A percentile compares a stretch with the other conserved stretches of the same genome.
Conservation (phyloP, 2,888 invertebrate genomes). For the Nomada ruficornis region DNA sequence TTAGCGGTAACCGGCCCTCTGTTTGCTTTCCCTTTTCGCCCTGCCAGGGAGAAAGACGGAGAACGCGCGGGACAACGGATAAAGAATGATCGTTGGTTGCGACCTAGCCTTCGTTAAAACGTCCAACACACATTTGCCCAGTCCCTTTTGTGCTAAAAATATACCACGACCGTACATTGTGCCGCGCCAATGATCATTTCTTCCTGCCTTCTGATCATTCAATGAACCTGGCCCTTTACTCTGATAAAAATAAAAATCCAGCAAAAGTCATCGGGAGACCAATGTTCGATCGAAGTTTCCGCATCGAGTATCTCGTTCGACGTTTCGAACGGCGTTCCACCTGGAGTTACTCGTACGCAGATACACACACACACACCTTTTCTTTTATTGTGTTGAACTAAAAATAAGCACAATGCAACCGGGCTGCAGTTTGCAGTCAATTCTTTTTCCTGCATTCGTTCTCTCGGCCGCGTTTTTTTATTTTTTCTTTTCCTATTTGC, state of each 20-base stretch:
- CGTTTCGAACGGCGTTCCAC: neutral
- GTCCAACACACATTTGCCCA: neutral
- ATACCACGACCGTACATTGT: conserved; percentile 24
- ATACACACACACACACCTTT: neutral
- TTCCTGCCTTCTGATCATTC: neutral
- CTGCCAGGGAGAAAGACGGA: conserved; percentile 32
- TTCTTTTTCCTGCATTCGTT: conserved; percentile 17
- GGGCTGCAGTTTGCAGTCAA: conserved; percentile 18
- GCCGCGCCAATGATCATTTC: conserved; percentile 14
- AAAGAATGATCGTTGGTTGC: conserved; percentile 41
- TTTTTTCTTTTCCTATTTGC: neutral
- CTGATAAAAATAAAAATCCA: neutral
- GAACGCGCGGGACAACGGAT: conserved; percentile 1
- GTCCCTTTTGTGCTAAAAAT: conserved; percentile 38
- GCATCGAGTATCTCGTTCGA: neutral
- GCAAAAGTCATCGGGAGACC: conserved; percentile 1
- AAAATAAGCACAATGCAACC: conserved; percentile 44
- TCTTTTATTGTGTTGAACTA: conserved; percentile 12
- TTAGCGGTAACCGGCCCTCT: conserved; percentile 39
- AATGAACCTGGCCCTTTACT: neutral
- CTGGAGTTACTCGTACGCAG: neutral
- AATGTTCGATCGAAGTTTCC: neutral
- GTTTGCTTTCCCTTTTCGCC: conserved; percentile 22
- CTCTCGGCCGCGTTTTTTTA: neutral
- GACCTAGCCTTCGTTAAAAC: conserved; percentile 37